phyloP scores from a whole-genome alignment of 2,113 vertebrate species.

The Cettia cetti region DNA sequence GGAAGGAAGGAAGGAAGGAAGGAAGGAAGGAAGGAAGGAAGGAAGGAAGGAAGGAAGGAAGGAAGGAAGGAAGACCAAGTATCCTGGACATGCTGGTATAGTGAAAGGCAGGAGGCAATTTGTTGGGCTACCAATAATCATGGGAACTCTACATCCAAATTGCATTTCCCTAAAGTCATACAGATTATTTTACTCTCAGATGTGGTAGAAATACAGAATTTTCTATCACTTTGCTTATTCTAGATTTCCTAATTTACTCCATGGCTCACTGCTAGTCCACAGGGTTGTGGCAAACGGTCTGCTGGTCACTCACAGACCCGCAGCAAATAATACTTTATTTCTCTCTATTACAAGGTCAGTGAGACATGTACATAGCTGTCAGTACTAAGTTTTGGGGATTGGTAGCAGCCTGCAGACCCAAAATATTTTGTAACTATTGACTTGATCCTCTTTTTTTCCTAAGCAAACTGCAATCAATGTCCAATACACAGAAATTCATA shows the following conservation, averaged over 20 bases:
- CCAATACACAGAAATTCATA: not conserved
- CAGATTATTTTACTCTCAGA: not conserved
- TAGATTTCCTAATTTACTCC: not conserved
- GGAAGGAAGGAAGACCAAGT: rapidly evolving
- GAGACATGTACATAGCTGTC: not conserved
- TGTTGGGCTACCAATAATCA: not conserved
- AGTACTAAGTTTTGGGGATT: not conserved
- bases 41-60: not conserved
- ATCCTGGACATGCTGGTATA: rapidly evolving
- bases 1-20: not conserved
- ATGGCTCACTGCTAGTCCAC: not conserved
- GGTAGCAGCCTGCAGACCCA: not conserved
- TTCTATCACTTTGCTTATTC: not conserved
- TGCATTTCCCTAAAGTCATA: not conserved
- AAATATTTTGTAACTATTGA: not conserved
- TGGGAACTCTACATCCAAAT: not conserved
- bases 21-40: not conserved
- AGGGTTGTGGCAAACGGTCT: not conserved
- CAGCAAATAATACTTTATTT: not conserved
- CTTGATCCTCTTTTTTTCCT: not conserved
- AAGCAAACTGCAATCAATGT: not conserved
- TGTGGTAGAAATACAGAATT: not conserved
- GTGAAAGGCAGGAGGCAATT: not conserved
- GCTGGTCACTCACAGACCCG: not conserved
- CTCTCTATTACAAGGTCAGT: not conserved